These are phyloP conservation scores for Azemiops feae DNA, from an alignment of 2,113 vertebrate genomes.

Conservation along the genomic window DNA sequence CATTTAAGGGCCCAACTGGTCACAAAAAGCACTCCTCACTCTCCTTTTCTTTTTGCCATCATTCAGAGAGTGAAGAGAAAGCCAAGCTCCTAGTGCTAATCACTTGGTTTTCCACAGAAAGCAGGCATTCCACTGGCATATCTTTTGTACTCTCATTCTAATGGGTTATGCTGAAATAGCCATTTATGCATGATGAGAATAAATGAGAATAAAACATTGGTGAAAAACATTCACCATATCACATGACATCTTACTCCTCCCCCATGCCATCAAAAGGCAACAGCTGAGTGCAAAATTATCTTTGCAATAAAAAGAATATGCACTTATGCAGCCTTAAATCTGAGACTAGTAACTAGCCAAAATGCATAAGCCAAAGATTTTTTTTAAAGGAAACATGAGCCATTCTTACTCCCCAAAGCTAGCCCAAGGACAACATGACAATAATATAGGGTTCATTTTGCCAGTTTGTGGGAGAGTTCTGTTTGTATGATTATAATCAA, in stretches of 20 bases:
- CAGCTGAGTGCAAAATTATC: not conserved
- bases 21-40: conserved; percentile 2
- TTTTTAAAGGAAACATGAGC: not conserved
- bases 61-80: conserved; percentile 37
- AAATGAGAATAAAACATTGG: not conserved
- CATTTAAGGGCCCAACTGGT: conserved; percentile 43
- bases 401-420: not conserved
- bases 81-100: not conserved
- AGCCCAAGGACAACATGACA: not conserved
- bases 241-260: not conserved
- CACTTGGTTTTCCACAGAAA: not conserved
- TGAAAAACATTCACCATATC: not conserved
- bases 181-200: not conserved
- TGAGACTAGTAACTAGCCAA: not conserved
- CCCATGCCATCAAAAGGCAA: not conserved
- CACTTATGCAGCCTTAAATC: not conserved
- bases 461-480: not conserved
- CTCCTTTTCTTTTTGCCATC: conserved; percentile 36
- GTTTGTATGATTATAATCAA: too few species aligned
- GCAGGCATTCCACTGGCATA: not conserved
- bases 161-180: not conserved
- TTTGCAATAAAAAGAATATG: not conserved
- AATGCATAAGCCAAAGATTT: not conserved
- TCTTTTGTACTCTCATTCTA: not conserved
- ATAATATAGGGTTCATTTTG: not conserved